Conservation (phyloP, 2,797 vertebrate genomes). For the Microctenopoma stevenorrisi region DNA sequence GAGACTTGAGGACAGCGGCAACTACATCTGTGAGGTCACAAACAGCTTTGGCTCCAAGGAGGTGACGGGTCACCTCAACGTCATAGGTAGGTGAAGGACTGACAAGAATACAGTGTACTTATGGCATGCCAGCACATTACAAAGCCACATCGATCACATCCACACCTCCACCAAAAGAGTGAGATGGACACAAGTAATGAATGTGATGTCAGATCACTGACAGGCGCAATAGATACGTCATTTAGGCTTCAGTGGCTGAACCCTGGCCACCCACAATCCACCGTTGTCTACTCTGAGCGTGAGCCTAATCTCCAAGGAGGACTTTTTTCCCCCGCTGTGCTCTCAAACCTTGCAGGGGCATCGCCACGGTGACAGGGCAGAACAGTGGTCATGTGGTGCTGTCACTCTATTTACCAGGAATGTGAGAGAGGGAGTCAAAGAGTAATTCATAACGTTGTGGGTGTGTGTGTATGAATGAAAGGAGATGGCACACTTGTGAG, state of each 20-base stretch:
- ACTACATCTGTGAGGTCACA: conserved; percentile 98
- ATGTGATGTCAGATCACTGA: conserved; percentile 32
- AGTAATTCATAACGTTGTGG: conserved; percentile 10
- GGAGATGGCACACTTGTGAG: conserved; percentile 24
- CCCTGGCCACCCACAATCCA: conserved; percentile 6
- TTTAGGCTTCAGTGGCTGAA: conserved; percentile 53
- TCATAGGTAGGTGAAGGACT: conserved; percentile 87
- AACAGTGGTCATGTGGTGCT: conserved; percentile 19
- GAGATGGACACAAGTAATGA: conserved; percentile 25
- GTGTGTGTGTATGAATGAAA: conserved; percentile 28
- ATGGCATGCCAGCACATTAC: neutral
- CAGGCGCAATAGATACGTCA: conserved; percentile 31
- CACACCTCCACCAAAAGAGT: conserved; percentile 2
- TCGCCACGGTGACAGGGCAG: conserved; percentile 34
- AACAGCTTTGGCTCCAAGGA: conserved; percentile 98
- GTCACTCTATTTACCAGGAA: conserved; percentile 18
- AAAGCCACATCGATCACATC: neutral
- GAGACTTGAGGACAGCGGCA: conserved; percentile 94
- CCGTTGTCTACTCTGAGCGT: conserved; percentile 15
- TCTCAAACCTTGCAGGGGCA: conserved; percentile 44
- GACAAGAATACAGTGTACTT: neutral
- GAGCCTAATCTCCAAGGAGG: conserved; percentile 59
- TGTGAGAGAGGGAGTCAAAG: conserved; percentile 4
- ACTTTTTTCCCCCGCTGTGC: conserved; percentile 26
- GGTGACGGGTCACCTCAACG: conserved; percentile 92